Conservation (phyloP, 1,140 invertebrate species). For the Nephila pilipes region DNA sequence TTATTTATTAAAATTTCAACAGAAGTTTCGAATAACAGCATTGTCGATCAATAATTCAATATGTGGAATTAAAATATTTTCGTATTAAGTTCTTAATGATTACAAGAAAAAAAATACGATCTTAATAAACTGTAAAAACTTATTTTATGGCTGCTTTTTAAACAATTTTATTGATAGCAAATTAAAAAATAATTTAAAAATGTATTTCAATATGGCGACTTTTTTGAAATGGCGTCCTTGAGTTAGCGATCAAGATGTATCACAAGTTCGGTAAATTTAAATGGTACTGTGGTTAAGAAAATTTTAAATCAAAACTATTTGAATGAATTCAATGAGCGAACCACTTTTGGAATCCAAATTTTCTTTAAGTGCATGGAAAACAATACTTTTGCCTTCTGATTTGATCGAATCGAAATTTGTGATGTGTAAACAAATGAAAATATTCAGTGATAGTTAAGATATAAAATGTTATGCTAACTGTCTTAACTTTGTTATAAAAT, state of each 20-base stretch:
- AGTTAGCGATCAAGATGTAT: background rate
- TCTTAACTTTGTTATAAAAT: too few species aligned
- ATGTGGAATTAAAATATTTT: too few species aligned
- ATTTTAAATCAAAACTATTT: background rate
- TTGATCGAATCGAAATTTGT: background rate
- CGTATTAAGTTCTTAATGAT: too few species aligned
- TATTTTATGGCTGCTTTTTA: background rate
- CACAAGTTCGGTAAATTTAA: background rate
- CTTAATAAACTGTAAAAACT: too few species aligned
- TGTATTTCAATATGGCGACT: conserved; percentile 39
- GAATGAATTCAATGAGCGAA: background rate
- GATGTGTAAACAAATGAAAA: conserved; percentile 1
- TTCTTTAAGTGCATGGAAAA: background rate
- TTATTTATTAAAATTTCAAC: background rate
- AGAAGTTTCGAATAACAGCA: background rate
- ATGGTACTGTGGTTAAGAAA: background rate
- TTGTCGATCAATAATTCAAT: too few species aligned
- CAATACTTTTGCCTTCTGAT: background rate
- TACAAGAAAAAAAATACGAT: too few species aligned
- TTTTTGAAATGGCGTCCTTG: conserved; percentile 58
- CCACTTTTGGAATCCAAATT: background rate
- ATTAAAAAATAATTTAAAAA: background rate
- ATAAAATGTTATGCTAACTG: too few species aligned
- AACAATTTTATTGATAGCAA: background rate
- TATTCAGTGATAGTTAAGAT: background rate